Evolutionary conservation across 1,140 invertebrate genomes (phyloP).

Genomic region (Sitobion miscanthi): DNA sequence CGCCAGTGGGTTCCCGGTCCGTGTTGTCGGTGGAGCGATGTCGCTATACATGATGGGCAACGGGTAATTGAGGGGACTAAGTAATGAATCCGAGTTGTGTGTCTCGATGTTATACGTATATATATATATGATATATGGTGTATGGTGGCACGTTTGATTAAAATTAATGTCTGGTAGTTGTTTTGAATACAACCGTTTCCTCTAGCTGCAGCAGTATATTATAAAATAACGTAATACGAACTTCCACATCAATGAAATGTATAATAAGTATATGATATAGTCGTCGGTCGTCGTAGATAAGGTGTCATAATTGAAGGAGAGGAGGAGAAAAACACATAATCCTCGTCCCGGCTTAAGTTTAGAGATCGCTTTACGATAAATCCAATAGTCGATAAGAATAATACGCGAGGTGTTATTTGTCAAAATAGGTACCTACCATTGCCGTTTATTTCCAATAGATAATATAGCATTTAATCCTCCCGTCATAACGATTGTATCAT

Average conservation of each 20-base stretch:
- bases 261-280: not conserved
- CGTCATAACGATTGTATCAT: not conserved
- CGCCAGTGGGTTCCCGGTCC: not conserved
- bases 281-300: not conserved
- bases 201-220: not conserved
- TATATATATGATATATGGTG: not conserved
- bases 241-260: not conserved
- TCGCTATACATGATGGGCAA: not conserved
- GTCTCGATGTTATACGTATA: not conserved
- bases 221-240: not conserved
- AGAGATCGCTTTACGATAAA: not conserved
- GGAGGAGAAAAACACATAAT: not conserved
- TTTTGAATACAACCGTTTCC: constrained; percentile 28
- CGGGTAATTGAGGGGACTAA: constrained; percentile 7
- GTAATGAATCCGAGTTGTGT: not conserved
- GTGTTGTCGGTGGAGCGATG: not conserved
- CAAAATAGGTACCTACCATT: not conserved
- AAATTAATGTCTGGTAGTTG: constrained; percentile 38
- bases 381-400: not conserved
- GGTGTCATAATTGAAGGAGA: not conserved
- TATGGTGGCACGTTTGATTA: not conserved
- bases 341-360: not conserved
- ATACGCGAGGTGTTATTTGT: not conserved
- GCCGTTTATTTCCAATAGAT: not conserved
- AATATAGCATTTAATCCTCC: not conserved